These are phyloP conservation scores for Hesperophylax magnus DNA, from an alignment of 1,140 invertebrate genomes.

Conservation along the genomic window DNA sequence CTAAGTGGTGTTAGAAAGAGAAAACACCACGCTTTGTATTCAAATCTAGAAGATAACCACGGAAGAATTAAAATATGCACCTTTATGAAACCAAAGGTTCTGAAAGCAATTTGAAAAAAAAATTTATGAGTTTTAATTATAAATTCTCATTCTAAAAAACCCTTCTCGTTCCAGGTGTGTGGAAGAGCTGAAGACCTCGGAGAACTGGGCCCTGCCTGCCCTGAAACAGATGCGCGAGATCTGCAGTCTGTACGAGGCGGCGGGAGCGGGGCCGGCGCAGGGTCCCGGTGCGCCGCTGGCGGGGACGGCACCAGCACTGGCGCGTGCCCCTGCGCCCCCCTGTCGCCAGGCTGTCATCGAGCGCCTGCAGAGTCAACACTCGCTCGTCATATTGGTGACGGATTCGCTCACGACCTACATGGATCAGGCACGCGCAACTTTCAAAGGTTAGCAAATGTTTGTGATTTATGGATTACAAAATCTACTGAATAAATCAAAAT, in stretches of 20 bases:
- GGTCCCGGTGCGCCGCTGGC: constrained; percentile 57
- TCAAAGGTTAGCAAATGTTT: constrained; percentile 68
- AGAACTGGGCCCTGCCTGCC: constrained; percentile 94
- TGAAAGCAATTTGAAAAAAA: too few relatives aligned
- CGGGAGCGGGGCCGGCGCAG: constrained; percentile 72
- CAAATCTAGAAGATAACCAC: too few relatives aligned
- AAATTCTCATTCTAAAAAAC: too few relatives aligned
- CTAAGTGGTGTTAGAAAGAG: too few relatives aligned
- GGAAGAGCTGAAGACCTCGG: constrained; percentile 90
- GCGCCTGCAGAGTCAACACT: constrained; percentile 91
- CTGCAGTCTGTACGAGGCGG: constrained; percentile 91
- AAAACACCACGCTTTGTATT: too few relatives aligned
- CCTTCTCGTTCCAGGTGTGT: constrained; percentile 77
- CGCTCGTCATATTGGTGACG: constrained; percentile 93
- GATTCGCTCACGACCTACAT: constrained; percentile 95
- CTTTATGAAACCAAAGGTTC: too few relatives aligned
- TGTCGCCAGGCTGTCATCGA: constrained; percentile 89
- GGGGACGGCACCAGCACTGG: constrained; percentile 59
- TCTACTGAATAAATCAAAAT: too few relatives aligned
- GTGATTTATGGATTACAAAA: neutral
- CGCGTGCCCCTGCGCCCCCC: constrained; percentile 75
- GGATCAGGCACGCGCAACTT: constrained; percentile 83
- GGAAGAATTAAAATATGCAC: too few relatives aligned
- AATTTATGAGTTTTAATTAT: too few relatives aligned
- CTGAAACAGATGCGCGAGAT: constrained; percentile 97